These are phyloP conservation scores for Heptranchias perlo DNA, from an alignment of 2,113 vertebrate genomes.

Conservation along the genomic window DNA sequence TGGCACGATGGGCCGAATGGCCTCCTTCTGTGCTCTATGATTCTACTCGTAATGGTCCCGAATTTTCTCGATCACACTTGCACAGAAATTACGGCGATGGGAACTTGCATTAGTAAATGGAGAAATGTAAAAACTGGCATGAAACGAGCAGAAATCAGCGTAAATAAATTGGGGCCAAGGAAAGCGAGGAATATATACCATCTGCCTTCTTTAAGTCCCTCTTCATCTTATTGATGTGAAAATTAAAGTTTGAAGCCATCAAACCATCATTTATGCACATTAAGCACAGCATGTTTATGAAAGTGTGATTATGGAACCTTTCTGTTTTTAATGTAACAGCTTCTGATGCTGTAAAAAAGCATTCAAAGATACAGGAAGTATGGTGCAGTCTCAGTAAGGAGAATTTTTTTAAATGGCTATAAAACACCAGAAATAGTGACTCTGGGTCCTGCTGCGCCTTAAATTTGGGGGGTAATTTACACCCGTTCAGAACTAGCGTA, in stretches of 20 bases:
- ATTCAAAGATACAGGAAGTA: not conserved
- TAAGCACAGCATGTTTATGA: no score
- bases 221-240: not conserved
- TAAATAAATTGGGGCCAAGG: not conserved
- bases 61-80: no score
- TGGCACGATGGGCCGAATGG: not conserved
- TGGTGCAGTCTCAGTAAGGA: not conserved
- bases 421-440: not conserved
- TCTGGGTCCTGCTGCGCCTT: not conserved
- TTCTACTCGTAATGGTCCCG: no score
- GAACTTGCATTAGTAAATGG: no score
- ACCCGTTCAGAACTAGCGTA: not conserved
- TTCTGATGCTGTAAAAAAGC: not conserved
- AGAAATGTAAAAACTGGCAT: not conserved
- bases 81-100: no score
- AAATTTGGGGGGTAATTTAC: not conserved
- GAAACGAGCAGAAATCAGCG: not conserved
- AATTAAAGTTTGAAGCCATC: not conserved
- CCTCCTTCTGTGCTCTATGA: not conserved
- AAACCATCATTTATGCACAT: not conserved
- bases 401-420: not conserved
- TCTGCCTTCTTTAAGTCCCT: not conserved
- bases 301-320: not conserved
- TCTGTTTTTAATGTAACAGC: not conserved
- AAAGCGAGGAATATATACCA: not conserved